Conservation (phyloP, 2,797 vertebrate genomes). For the Scomberomorus guttatus region DNA sequence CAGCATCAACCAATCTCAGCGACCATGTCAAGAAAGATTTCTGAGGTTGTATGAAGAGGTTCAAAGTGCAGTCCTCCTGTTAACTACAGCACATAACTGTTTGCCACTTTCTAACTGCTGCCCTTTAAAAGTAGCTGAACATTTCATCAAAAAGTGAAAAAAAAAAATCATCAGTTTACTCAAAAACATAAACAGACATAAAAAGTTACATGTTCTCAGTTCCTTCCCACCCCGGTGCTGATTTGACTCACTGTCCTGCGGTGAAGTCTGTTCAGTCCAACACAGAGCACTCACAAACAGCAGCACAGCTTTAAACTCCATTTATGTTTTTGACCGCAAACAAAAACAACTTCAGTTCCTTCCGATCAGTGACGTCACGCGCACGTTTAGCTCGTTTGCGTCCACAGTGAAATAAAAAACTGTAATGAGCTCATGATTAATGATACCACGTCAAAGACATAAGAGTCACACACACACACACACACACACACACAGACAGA, state of each 20-base stretch:
- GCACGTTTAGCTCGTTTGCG: background rate
- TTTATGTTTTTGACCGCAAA: conserved; percentile 23
- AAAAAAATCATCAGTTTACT: background rate
- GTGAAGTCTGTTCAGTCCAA: conserved; percentile 8
- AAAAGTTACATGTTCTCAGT: background rate
- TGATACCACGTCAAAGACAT: no score
- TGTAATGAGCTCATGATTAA: background rate
- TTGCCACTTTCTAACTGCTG: no score
- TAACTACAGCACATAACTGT: no score
- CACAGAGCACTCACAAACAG: conserved; percentile 7
- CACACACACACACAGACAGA: conserved; percentile 14
- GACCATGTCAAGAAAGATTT: no score
- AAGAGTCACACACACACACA: no score
- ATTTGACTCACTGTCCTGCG: conserved; percentile 25
- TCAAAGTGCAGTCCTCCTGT: no score
- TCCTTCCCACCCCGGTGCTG: background rate
- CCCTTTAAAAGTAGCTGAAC: background rate
- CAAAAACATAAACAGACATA: background rate
- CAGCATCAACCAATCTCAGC: background rate
- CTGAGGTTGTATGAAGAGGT: no score
- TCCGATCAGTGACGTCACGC: conserved; percentile 32
- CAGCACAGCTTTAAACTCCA: conserved; percentile 21
- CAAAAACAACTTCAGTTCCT: conserved; percentile 16
- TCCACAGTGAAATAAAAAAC: background rate
- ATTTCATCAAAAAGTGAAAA: background rate